phyloP scores from a whole-genome alignment of 1,140 invertebrate species.

The Bombus waltoni region DNA sequence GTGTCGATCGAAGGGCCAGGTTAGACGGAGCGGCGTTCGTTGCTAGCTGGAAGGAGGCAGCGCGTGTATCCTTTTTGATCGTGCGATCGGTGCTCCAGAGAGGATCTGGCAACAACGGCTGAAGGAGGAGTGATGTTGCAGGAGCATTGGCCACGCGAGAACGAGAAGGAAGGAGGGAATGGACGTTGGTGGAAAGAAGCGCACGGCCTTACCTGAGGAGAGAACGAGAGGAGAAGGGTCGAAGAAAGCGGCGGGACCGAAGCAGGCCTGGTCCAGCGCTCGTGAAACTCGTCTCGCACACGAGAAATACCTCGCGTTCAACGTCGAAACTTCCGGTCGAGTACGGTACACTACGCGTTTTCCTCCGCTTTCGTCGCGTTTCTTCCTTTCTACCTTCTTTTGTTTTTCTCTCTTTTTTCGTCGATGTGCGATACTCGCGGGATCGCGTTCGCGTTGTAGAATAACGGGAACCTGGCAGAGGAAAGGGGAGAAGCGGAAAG shows the following conservation, averaged over 20 bases:
- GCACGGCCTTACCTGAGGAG: background rate
- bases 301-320: conserved; percentile 40
- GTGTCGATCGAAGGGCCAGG: background rate
- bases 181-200: conserved; percentile 9
- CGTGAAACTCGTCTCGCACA: conserved; percentile 56
- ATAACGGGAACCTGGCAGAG: background rate
- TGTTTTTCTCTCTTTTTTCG: too few species aligned
- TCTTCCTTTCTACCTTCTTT: background rate
- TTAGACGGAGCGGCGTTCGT: conserved; percentile 8
- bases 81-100: conserved; percentile 64
- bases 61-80: conserved; percentile 63
- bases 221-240: conserved; percentile 27
- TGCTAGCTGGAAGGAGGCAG: conserved; percentile 46
- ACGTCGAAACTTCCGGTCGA: conserved; percentile 44
- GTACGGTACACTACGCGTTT: conserved; percentile 5
- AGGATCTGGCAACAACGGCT: conserved; percentile 77
- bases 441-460: conserved; percentile 2
- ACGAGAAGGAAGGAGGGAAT: conserved; percentile 17
- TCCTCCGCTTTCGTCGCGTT: background rate
- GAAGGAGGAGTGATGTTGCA: conserved; percentile 71
- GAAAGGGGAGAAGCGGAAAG: too few species aligned
- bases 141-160: conserved; percentile 67
- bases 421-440: conserved; percentile 12
- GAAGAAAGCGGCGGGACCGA: conserved; percentile 45
- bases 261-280: conserved; percentile 60